These are phyloP conservation scores for Pachliopta kotzebuea DNA, from an alignment of 2,888 invertebrate genomes.

Conservation along the genomic window DNA sequence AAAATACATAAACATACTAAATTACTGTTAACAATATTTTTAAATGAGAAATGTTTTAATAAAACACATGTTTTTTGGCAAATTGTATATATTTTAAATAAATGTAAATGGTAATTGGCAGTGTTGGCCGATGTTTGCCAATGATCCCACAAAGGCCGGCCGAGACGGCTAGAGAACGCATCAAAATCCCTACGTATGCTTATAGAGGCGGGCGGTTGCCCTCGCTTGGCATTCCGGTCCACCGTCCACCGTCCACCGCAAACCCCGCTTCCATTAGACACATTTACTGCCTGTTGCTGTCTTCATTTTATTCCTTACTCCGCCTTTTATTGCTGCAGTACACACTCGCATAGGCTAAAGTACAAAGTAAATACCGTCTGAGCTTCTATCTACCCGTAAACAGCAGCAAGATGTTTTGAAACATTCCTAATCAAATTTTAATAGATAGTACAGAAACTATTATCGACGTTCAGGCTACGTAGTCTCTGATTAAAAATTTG, in stretches of 20 bases:
- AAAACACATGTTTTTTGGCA: too few relatives aligned
- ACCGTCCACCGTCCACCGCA: conserved; percentile 33
- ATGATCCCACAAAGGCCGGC: conserved; percentile 25
- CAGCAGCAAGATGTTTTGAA: not conserved
- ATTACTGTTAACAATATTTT: too few relatives aligned
- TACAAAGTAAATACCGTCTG: conserved; percentile 15
- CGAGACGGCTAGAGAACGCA: conserved; percentile 26
- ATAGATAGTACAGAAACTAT: conserved; percentile 1
- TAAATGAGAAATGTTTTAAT: too few relatives aligned
- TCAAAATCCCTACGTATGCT: conserved; percentile 29
- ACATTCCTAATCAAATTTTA: not conserved
- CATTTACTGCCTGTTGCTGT: conserved; percentile 38
- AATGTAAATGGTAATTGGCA: not conserved
- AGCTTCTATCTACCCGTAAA: not conserved
- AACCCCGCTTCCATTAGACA: conserved; percentile 37
- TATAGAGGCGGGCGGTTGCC: conserved; percentile 31
- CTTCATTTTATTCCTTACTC: conserved; percentile 38
- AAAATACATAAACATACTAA: too few relatives aligned
- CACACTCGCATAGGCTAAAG: conserved; percentile 16
- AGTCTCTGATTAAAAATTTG: not conserved
- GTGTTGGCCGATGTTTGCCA: conserved; percentile 14
- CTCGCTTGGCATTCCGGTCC: conserved; percentile 38
- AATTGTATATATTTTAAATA: not conserved
- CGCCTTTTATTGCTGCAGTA: conserved; percentile 29
- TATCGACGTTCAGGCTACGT: not conserved